These are phyloP conservation scores for Colletes gigas DNA, from an alignment of 1,140 invertebrate species.

Conservation along the genomic window DNA sequence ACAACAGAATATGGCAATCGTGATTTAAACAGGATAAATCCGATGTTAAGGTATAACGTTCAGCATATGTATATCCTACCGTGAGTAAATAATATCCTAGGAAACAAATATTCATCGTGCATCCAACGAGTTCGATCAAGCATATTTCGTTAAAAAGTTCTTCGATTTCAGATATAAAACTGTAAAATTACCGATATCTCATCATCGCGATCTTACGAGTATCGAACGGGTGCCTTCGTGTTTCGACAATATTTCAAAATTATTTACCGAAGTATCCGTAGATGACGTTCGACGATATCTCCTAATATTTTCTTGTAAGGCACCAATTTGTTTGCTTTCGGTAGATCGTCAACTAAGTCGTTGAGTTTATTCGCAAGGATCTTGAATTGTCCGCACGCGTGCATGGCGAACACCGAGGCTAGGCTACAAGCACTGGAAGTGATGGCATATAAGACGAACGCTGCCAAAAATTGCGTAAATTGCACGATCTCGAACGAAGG, in stretches of 20 bases:
- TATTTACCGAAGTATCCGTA: conserved; percentile 58
- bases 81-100: conserved; percentile 71
- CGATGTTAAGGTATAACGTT: not conserved
- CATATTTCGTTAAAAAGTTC: conserved; percentile 69
- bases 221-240: too few relatives aligned
- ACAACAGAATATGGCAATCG: conserved; percentile 18
- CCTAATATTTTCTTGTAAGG: not conserved
- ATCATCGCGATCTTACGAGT: too few relatives aligned
- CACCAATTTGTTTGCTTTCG: not conserved
- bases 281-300: conserved; percentile 66
- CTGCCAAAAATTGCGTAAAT: conserved; percentile 47
- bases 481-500: conserved; percentile 62
- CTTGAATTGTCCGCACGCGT: conserved; percentile 62
- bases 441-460: conserved; percentile 54
- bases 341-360: not conserved
- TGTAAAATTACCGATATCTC: conserved; percentile 36
- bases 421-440: conserved; percentile 57
- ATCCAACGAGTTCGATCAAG: conserved; percentile 72
- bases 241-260: not conserved
- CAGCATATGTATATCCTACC: conserved; percentile 46
- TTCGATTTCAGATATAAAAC: conserved; percentile 68
- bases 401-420: conserved; percentile 60
- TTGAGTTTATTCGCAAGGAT: conserved; percentile 55
- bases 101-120: conserved; percentile 73
- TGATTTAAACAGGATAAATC: not conserved